Conservation (phyloP, 2,113 vertebrate species). For the Hypocryptadius cinnamomeus region DNA sequence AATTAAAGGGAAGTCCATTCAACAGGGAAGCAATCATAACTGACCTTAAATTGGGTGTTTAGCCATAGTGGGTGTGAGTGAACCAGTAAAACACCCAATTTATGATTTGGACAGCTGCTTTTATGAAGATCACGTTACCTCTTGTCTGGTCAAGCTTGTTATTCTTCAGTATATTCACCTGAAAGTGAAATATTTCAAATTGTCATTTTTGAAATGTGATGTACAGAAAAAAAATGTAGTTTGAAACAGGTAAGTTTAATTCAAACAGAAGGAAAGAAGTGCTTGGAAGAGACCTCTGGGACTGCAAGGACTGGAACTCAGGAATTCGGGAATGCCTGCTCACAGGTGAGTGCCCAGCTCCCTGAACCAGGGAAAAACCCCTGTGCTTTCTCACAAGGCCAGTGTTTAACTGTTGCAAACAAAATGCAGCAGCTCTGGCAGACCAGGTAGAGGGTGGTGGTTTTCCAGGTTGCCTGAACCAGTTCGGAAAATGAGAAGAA, state of each 20-base stretch:
- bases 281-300: accelerated
- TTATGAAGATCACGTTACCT: background rate
- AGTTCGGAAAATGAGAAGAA: background rate
- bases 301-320: background rate
- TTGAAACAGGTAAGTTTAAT: background rate
- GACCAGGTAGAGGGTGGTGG: background rate
- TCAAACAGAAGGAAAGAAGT: background rate
- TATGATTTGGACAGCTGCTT: background rate
- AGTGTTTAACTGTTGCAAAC: background rate
- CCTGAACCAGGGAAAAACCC: background rate
- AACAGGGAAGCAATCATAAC: background rate
- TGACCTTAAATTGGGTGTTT: background rate
- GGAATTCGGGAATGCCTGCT: background rate
- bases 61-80: background rate
- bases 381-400: background rate
- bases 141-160: background rate
- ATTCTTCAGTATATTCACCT: background rate
- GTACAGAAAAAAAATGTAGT: background rate
- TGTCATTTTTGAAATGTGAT: background rate
- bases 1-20: background rate
- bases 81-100: background rate
- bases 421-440: background rate
- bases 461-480: background rate
- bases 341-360: background rate
- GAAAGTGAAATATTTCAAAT: background rate